These are phyloP conservation scores for Pseudorasbora parva DNA, from an alignment of 2,113 vertebrate species.

Conservation along the genomic window DNA sequence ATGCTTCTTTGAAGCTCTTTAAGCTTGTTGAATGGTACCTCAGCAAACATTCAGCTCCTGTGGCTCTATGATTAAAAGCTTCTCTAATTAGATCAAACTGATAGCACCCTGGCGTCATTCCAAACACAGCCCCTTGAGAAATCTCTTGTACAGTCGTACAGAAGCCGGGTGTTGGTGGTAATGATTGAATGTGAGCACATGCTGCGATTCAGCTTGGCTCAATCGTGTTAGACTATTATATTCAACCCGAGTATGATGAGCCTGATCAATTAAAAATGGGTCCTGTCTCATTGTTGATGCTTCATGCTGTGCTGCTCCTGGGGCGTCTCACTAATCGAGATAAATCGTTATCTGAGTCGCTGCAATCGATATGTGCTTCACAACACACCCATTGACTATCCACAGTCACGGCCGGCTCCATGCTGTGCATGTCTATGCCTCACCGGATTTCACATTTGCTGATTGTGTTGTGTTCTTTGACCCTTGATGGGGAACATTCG, in stretches of 20 bases:
- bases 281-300: constrained; percentile 29
- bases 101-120: constrained; percentile 25
- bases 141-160: not conserved
- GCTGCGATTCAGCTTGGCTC: constrained; percentile 27
- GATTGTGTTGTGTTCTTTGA: not conserved
- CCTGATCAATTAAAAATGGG: constrained; percentile 22
- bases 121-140: constrained; percentile 19
- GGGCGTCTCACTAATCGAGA: constrained; percentile 24
- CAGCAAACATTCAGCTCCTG: constrained; percentile 30
- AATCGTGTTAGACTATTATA: constrained; percentile 13
- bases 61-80: constrained; percentile 41
- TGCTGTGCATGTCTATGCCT: constrained; percentile 5
- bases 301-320: not conserved
- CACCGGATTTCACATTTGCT: constrained; percentile 2
- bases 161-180: constrained; percentile 7
- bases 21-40: constrained; percentile 24
- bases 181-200: constrained; percentile 17
- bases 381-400: constrained; percentile 7
- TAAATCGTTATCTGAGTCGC: constrained; percentile 30
- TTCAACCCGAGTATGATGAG: constrained; percentile 20
- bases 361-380: constrained; percentile 26
- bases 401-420: not conserved
- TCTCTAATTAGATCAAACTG: constrained; percentile 47
- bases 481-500: not conserved
- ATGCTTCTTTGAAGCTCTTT: constrained; percentile 10